These are phyloP conservation scores for Scotopteryx bipunctaria DNA, from an alignment of 2,888 invertebrate genomes.

Conservation along the genomic window DNA sequence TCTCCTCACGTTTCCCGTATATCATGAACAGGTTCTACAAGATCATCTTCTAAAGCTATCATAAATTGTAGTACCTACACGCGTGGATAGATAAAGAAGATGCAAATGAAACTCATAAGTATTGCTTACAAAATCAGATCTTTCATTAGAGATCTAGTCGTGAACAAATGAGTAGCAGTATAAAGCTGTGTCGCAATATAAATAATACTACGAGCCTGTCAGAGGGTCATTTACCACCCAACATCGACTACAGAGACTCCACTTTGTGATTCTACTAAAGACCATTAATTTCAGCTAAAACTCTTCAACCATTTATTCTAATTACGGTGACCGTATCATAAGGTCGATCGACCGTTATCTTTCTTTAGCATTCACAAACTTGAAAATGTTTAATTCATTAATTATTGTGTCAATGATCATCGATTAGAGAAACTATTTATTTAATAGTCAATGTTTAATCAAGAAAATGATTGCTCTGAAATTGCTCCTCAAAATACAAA, in stretches of 20 bases:
- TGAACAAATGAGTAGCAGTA: constrained; percentile 65
- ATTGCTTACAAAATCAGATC: constrained; percentile 57
- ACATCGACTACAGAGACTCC: constrained; percentile 45
- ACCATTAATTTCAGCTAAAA: constrained; percentile 60
- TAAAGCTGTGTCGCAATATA: constrained; percentile 32
- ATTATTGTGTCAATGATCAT: constrained; percentile 50
- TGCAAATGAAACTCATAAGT: constrained; percentile 51
- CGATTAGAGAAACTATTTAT: constrained; percentile 24
- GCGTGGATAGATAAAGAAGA: constrained; percentile 48
- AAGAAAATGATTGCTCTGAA: constrained; percentile 20
- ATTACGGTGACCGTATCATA: constrained; percentile 63
- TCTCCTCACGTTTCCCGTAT: background rate
- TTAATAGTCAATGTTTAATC: constrained; percentile 22
- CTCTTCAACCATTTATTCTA: constrained; percentile 71
- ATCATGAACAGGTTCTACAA: constrained; percentile 47
- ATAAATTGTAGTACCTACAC: constrained; percentile 52
- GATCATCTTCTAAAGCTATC: constrained; percentile 50
- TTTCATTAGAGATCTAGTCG: constrained; percentile 54
- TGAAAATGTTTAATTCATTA: constrained; percentile 73
- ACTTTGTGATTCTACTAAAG: constrained; percentile 42
- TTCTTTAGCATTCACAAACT: constrained; percentile 74
- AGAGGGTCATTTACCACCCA: constrained; percentile 53
- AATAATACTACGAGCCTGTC: constrained; percentile 41
- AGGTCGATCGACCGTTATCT: constrained; percentile 63
- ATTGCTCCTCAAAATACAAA: constrained; percentile 9